These are phyloP conservation scores for Dicycla oo DNA, from an alignment of 2,888 invertebrate genomes.

Conservation along the genomic window DNA sequence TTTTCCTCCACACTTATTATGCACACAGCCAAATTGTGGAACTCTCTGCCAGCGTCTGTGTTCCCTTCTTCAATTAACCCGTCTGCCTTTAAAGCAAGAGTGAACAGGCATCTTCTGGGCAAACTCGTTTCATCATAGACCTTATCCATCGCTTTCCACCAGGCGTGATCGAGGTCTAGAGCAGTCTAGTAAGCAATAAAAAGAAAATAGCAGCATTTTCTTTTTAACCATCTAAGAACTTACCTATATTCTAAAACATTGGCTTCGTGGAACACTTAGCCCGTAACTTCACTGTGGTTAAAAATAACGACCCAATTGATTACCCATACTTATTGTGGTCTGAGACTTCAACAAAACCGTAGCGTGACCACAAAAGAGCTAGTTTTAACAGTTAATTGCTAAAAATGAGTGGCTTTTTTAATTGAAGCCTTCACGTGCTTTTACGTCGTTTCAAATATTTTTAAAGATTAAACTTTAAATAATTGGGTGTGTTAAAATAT, in stretches of 20 bases:
- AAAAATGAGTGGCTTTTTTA: conserved; percentile 48
- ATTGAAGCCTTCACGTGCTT: conserved; percentile 48
- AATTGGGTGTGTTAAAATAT: conserved; percentile 7
- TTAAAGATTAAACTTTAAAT: conserved; percentile 9
- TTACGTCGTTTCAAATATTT: conserved; percentile 30
- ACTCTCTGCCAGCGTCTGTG: too few species aligned
- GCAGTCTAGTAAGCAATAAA: too few species aligned
- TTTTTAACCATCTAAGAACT: not conserved
- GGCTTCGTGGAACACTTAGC: conserved; percentile 32
- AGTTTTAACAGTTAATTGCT: conserved; percentile 54
- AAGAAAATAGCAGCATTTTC: too few species aligned
- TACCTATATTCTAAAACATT: not conserved
- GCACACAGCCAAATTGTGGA: too few species aligned
- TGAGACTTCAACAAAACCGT: conserved; percentile 33
- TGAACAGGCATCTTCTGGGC: too few species aligned
- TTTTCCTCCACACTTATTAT: too few species aligned
- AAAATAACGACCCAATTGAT: conserved; percentile 53
- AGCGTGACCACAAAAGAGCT: conserved; percentile 56
- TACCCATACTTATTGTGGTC: conserved; percentile 37
- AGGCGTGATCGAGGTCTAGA: too few species aligned
- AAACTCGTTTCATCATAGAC: too few species aligned
- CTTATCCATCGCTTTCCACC: too few species aligned
- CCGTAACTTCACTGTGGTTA: conserved; percentile 30
- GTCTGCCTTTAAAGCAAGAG: too few species aligned
- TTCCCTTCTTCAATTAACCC: too few species aligned